Conservation (phyloP, 2,797 vertebrate genomes). For the Clarias fuscus region DNA sequence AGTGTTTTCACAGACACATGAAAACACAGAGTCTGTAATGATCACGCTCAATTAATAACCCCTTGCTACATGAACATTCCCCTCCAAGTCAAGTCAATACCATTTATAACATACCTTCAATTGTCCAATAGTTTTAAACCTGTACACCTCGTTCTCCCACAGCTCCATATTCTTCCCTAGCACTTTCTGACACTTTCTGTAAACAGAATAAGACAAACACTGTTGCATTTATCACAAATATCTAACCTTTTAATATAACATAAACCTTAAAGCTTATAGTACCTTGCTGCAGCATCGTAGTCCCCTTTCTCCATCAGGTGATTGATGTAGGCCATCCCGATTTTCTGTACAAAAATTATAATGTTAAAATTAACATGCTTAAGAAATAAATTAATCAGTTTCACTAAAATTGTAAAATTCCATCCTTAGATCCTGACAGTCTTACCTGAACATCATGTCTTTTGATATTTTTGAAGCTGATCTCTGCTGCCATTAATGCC, state of each 20-base stretch:
- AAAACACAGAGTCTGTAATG: not conserved
- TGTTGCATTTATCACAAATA: not conserved
- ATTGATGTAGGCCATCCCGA: constrained; percentile 93
- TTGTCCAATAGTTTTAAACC: constrained; percentile 96
- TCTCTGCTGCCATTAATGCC: constrained; percentile 97
- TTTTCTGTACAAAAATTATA: constrained; percentile 74
- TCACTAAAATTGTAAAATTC: not conserved
- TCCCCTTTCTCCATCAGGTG: constrained; percentile 92
- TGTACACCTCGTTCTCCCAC: constrained; percentile 98
- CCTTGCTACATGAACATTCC: not conserved
- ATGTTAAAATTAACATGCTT: not conserved
- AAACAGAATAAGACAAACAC: constrained; percentile 3
- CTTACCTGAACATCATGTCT: constrained; percentile 91
- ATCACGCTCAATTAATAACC: too few relatives aligned
- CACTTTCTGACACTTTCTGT: constrained; percentile 97
- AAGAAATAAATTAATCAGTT: not conserved
- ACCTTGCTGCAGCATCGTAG: constrained; percentile 93
- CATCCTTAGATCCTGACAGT: too few relatives aligned
- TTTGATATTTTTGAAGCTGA: constrained; percentile 98
- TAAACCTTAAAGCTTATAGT: constrained; percentile 13
- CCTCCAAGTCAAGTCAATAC: not conserved
- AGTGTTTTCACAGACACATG: not conserved
- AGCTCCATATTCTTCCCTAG: constrained; percentile 98
- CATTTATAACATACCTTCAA: constrained; percentile 79
- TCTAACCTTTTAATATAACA: not conserved